Percentiles rank a stretch among this genome's conserved stretches.
These are phyloP conservation scores for Theodoxus fluviatilis DNA, from an alignment of 2,888 invertebrate species.

Conservation along the genomic window DNA sequence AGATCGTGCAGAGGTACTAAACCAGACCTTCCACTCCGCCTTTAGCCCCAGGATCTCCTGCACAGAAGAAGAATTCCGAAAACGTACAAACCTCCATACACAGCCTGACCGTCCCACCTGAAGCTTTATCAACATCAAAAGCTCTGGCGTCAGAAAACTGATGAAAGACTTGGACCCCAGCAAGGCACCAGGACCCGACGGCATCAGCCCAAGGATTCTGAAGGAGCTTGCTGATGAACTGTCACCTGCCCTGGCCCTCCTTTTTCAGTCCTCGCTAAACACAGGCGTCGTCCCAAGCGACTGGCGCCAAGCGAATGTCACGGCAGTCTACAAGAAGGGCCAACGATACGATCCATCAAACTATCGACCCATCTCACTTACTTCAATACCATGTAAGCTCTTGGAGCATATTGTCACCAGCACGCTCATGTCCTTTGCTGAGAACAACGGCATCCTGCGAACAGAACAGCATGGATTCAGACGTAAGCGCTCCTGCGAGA, in stretches of 20 bases:
- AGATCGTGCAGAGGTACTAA: not conserved
- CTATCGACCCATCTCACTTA: slow-evolving; percentile 12
- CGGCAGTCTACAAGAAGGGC: no score
- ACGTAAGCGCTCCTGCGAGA: slow-evolving; percentile 1
- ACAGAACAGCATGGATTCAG: slow-evolving; percentile 14
- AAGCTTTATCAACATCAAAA: not conserved
- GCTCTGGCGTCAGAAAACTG: not conserved
- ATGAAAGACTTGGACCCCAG: slow-evolving; percentile 13
- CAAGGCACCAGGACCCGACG: slow-evolving; percentile 11
- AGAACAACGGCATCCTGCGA: not conserved
- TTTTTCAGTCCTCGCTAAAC: not conserved
- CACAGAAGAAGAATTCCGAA: slow-evolving; percentile 13
- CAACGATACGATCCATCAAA: not conserved
- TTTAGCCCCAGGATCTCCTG: slow-evolving; percentile 9
- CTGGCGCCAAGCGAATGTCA: not conserved
- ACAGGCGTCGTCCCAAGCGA: slow-evolving; percentile 1
- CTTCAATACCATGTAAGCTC: not conserved
- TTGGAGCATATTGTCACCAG: slow-evolving; percentile 10
- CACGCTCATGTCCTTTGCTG: not conserved
- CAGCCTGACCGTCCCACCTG: not conserved
- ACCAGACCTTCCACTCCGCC: not conserved
- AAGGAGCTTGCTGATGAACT: slow-evolving; percentile 15
- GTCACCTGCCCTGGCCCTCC: slow-evolving; percentile 6
- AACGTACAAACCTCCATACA: not conserved
- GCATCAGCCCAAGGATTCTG: slow-evolving; percentile 1